Conservation (phyloP, 2,888 invertebrate genomes). For the Drosophila anomelani region DNA sequence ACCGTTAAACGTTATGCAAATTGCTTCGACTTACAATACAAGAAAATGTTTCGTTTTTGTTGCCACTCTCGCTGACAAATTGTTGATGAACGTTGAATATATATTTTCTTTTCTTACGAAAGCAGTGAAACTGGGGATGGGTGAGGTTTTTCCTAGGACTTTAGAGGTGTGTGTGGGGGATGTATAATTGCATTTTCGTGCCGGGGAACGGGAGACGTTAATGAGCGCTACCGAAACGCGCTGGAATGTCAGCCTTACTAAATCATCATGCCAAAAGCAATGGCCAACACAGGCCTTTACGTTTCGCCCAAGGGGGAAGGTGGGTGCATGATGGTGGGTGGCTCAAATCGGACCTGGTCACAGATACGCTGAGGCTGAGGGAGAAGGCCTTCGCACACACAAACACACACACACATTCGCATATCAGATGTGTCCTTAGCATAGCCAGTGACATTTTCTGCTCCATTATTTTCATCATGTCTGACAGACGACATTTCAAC, state of each 20-base stretch:
- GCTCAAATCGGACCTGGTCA: constrained; percentile 13
- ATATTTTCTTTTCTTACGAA: constrained; percentile 27
- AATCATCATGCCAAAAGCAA: constrained; percentile 68
- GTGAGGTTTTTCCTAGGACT: background rate
- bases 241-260: constrained; percentile 71
- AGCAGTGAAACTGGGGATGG: background rate
- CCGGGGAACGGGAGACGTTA: constrained; percentile 38
- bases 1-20: constrained; percentile 76
- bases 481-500: constrained; percentile 79
- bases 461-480: constrained; percentile 80
- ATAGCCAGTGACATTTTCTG: constrained; percentile 78
- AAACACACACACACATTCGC: constrained; percentile 22
- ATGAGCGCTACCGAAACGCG: constrained; percentile 60
- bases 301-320: constrained; percentile 36
- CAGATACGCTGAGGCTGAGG: constrained; percentile 31
- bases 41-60: constrained; percentile 43
- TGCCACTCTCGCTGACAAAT: constrained; percentile 70
- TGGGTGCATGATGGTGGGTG: background rate
- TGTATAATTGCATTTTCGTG: constrained; percentile 45
- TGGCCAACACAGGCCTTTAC: constrained; percentile 53
- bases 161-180: background rate
- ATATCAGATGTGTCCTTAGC: constrained; percentile 61
- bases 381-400: constrained; percentile 7
- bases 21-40: constrained; percentile 46
- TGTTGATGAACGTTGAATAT: constrained; percentile 75